Conservation (phyloP, 2,888 invertebrate species). For the Dryobotodes eremita region DNA sequence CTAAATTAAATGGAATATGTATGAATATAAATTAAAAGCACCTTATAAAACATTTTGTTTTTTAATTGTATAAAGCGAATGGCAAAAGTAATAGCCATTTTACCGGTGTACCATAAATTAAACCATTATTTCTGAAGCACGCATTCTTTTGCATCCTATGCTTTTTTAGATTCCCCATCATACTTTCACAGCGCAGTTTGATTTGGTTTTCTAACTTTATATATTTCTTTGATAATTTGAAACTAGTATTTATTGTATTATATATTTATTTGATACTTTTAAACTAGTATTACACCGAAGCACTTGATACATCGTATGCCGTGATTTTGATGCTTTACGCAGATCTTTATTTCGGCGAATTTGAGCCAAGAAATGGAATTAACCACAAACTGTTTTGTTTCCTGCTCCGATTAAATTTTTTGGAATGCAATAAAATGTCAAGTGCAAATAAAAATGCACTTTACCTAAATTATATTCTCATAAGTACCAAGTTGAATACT, state of each 20-base stretch:
- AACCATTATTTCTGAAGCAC: slow-evolving; percentile 60
- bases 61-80: slow-evolving; percentile 12
- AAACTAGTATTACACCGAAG: not conserved
- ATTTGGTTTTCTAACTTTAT: slow-evolving; percentile 49
- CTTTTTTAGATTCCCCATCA: slow-evolving; percentile 18
- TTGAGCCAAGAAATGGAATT: not conserved
- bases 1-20: slow-evolving; percentile 36
- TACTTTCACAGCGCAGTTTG: slow-evolving; percentile 62
- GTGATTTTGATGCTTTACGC: slow-evolving; percentile 15
- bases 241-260: not conserved
- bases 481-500: slow-evolving; percentile 51
- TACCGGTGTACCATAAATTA: slow-evolving; percentile 23
- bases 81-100: slow-evolving; percentile 23
- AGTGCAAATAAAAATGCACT: slow-evolving; percentile 26
- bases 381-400: slow-evolving; percentile 1
- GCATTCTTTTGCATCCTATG: slow-evolving; percentile 1
- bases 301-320: slow-evolving; percentile 1
- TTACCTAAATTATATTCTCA: slow-evolving; percentile 15
- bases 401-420: slow-evolving; percentile 13
- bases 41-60: slow-evolving; percentile 42
- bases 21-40: slow-evolving; percentile 59
- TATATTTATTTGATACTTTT: slow-evolving; percentile 8
- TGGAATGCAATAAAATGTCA: slow-evolving; percentile 11
- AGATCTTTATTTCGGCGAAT: slow-evolving; percentile 22
- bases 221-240: slow-evolving; percentile 11